phyloP scores from a whole-genome alignment of 2,113 vertebrate genomes.

The Dermatemys mawii region DNA sequence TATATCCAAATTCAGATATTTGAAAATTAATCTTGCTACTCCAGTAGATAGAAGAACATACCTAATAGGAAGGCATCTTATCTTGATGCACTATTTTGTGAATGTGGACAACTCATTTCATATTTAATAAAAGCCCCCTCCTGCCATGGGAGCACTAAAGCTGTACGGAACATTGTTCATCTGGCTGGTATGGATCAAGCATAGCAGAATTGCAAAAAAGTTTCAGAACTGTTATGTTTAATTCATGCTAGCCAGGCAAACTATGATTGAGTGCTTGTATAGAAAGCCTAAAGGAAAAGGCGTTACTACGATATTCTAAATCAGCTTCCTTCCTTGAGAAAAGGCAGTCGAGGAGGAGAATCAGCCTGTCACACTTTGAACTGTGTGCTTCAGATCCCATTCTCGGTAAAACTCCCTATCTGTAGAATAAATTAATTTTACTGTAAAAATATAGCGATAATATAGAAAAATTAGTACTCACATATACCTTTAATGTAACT shows the following conservation, averaged over 20 bases:
- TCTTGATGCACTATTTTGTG: not conserved
- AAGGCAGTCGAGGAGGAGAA: fast-evolving
- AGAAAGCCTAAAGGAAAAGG: not conserved
- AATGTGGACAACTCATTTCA: not conserved
- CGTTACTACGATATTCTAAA: not conserved
- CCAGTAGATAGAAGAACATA: not conserved
- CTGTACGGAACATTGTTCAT: not conserved
- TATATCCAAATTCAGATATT: not conserved
- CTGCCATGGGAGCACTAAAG: slow-evolving; percentile 4
- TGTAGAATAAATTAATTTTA: not conserved
- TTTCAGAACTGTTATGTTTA: not conserved
- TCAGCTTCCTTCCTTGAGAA: not conserved
- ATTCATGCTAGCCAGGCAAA: not conserved
- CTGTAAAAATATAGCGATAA: not conserved
- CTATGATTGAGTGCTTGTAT: not conserved
- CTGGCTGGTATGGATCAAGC: slow-evolving; percentile 12
- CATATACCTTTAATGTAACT: not conserved
- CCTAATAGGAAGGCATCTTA: not conserved
- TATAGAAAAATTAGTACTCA: not conserved
- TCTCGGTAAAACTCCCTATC: not conserved
- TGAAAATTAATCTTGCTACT: not conserved
- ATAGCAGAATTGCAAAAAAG: not conserved
- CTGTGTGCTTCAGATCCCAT: not conserved
- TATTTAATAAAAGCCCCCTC: not conserved
- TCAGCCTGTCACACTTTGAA: not conserved